Base-by-base conservation (phyloP, 1,140 invertebrate species). In the Bombyx mori region DNA sequence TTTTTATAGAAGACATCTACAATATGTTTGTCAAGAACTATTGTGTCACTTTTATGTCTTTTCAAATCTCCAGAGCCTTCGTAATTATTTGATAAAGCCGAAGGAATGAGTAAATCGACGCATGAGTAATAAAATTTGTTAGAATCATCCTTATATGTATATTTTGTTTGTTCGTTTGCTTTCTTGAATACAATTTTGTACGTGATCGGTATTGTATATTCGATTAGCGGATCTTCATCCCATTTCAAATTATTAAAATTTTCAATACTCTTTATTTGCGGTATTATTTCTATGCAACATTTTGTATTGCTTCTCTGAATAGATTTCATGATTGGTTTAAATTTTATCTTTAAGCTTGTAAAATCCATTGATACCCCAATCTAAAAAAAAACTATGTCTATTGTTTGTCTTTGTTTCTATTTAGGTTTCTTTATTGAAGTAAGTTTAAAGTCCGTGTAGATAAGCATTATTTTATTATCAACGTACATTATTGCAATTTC, bases 121-220 rank as follows among this genome's bases (percentile, higher is more conserved):
- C 82, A 86, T 2, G 82, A 86, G 57, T 86, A 69, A 57, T 82
- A 83, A 9, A 61, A 69, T 60, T 71, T 77, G 22, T 71, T 57
- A n/a, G 42, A 7, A 7, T 68, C 58, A n/a, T 68, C 54, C 52
- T 53, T 47, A 44, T 55, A 44, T 18, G 65, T 46, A 57, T 53
- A 50, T 58, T 46, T 22, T 35, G 12, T 46, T 44, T 60, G 10
- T 35, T 50, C 55, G 8, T n/a, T 12, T 10, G 9, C 12, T 46
- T 77, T 83, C 61, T 67, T 78, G 0, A 86, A 42, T 64, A 81
- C 64, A 35, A 83, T 73, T 64, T 75, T 81, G 44, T 81, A 78
- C 1, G 68, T 77, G 54, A 86, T 76, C 4, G 79, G 82, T 54
- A 86, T 66, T n/a, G 54, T 69, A 50, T 79, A 83, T 62, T 81